Evolutionary conservation across 2,113 vertebrate genomes (phyloP).

Genomic region (western clawed frog (Xenopus tropicalis)): UCB_Xtro_10.0 CM004444.2:28826001-28826500

Average conservation of each 20-base stretch:
- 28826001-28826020: too few species aligned
- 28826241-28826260: too few species aligned
- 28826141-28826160: slow-evolving; percentile 90
- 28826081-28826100: slow-evolving; percentile 87
- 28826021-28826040: slow-evolving; percentile 65
- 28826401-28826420: slow-evolving; percentile 84
- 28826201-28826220: too few species aligned
- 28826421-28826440: slow-evolving; percentile 93
- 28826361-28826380: too few species aligned
- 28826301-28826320: too few species aligned
- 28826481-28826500: slow-evolving; percentile 98
- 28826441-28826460: slow-evolving; percentile 89
- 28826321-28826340: too few species aligned
- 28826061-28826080: slow-evolving; percentile 68
- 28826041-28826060: slow-evolving; percentile 66
- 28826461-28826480: slow-evolving; percentile 95
- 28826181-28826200: too few species aligned
- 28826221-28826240: too few species aligned
- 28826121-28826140: slow-evolving; percentile 84
- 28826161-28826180: neutral
- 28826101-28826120: slow-evolving; percentile 94
- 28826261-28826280: too few species aligned
- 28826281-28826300: too few species aligned
- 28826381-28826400: too few species aligned
- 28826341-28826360: too few species aligned